These are phyloP conservation scores for Silurus glanis DNA, from an alignment of 2,113 vertebrate species.

Conservation along the genomic window DNA sequence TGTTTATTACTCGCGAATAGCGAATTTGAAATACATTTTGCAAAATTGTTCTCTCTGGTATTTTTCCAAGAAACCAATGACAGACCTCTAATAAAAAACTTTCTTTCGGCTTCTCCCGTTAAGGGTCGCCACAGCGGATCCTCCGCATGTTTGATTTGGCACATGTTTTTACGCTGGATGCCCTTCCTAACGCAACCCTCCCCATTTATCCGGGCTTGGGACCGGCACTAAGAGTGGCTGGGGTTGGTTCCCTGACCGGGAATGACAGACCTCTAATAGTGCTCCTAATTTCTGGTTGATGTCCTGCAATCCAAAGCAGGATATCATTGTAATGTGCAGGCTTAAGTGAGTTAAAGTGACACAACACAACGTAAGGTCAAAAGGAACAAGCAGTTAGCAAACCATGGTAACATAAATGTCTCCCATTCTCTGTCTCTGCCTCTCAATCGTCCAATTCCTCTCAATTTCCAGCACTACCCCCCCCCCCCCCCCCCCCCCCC, in stretches of 20 bases:
- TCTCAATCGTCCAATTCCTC: neutral
- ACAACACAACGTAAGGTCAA: neutral
- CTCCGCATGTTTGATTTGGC: too few species aligned
- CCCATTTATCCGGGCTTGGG: too few species aligned
- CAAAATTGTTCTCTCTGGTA: neutral
- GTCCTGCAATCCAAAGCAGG: neutral
- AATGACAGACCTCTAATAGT: neutral
- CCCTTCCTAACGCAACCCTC: too few species aligned
- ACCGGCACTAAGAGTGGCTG: too few species aligned
- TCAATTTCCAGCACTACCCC: neutral
- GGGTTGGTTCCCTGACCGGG: too few species aligned
- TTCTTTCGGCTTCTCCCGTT: too few species aligned
- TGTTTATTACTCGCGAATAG: neutral
- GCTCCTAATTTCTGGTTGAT: neutral
- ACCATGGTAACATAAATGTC: constrained; percentile 13
- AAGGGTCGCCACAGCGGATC: too few species aligned
- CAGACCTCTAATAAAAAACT: neutral
- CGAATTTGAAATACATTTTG: neutral
- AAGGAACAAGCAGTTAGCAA: neutral
- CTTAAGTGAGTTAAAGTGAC: constrained; percentile 3
- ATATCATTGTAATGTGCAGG: constrained; percentile 3
- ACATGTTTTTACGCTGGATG: too few species aligned
- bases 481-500: neutral
- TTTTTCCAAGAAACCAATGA: neutral
- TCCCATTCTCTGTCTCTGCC: neutral